phyloP scores from a whole-genome alignment of 1,140 invertebrate genomes.

The Monomorium pharaonis region DNA sequence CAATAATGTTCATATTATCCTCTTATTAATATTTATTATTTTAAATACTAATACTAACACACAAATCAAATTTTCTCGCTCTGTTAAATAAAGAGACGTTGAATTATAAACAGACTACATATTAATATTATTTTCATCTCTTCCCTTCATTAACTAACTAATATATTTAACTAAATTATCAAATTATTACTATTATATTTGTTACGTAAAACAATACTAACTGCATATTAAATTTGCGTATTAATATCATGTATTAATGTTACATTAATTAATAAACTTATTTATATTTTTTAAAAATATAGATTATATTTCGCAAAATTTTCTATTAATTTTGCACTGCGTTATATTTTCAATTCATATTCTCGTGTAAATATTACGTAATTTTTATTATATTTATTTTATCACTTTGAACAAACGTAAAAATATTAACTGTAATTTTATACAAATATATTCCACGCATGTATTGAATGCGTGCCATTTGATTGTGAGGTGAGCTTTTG shows the following conservation, averaged over 20 bases:
- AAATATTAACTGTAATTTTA: neutral
- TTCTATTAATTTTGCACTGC: neutral
- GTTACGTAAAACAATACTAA: neutral
- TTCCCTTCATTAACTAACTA: neutral
- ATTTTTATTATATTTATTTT: conserved; percentile 22
- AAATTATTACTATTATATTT: neutral
- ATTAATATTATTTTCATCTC: neutral
- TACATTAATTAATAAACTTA: neutral
- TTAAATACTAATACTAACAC: neutral
- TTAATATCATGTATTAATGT: neutral
- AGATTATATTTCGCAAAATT: neutral
- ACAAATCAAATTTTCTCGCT: neutral
- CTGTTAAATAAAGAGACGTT: neutral
- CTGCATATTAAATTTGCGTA: no score
- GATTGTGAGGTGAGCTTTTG: neutral
- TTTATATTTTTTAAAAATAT: neutral
- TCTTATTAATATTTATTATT: neutral
- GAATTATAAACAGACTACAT: no score
- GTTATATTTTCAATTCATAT: neutral
- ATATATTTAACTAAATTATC: neutral
- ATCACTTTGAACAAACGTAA: neutral
- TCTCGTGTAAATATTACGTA: neutral
- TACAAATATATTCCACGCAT: neutral
- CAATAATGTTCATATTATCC: neutral
- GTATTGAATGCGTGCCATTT: neutral